Evolutionary conservation across 2,797 vertebrate species (phyloP).

Genomic region (Lates japonicus): DNA sequence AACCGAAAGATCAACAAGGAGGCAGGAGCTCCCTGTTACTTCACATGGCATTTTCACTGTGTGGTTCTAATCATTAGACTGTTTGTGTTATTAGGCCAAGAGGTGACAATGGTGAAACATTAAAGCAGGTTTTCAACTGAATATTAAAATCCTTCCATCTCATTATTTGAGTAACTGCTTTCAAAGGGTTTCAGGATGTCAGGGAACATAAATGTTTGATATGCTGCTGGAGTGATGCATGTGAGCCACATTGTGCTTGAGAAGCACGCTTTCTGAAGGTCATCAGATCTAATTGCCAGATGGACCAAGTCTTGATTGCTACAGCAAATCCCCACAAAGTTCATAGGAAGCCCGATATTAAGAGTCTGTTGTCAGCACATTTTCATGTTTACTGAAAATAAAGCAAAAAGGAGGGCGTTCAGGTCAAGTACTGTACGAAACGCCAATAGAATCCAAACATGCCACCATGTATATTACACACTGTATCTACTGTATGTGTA

Average conservation of each 20-base stretch:
- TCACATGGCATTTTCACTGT: constrained; percentile 16
- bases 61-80: constrained; percentile 32
- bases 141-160: constrained; percentile 41
- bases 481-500: not conserved
- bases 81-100: constrained; percentile 48
- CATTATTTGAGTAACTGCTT: constrained; percentile 57
- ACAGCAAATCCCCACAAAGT: constrained; percentile 62
- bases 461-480: constrained; percentile 28
- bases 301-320: constrained; percentile 58
- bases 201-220: constrained; percentile 76
- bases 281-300: constrained; percentile 77
- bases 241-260: constrained; percentile 51
- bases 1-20: constrained; percentile 59
- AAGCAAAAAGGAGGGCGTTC: constrained; percentile 56
- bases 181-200: constrained; percentile 65
- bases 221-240: constrained; percentile 58
- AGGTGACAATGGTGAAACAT: constrained; percentile 49
- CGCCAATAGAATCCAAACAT: constrained; percentile 44
- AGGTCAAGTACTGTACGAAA: constrained; percentile 56
- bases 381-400: constrained; percentile 69
- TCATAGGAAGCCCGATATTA: constrained; percentile 36
- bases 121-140: constrained; percentile 52
- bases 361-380: constrained; percentile 62
- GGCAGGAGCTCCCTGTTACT: constrained; percentile 8
- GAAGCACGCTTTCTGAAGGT: constrained; percentile 72